Conservation (phyloP, 2,113 vertebrate genomes). For the Hydrochoerus hydrochaeris region DNA sequence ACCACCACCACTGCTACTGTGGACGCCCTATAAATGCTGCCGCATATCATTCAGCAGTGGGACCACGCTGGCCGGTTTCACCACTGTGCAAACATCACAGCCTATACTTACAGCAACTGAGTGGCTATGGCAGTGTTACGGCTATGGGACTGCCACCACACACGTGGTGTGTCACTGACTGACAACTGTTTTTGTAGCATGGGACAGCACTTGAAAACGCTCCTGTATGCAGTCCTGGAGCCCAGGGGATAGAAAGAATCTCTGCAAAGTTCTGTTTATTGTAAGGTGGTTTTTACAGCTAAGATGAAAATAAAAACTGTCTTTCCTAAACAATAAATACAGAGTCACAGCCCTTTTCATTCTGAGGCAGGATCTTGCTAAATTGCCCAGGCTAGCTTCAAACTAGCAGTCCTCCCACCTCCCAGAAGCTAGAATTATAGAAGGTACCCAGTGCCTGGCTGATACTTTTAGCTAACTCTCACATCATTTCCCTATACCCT, state of each 20-base stretch:
- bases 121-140: not conserved
- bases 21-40: not conserved
- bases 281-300: conserved; percentile 6
- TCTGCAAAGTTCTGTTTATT: not conserved
- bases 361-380: not conserved
- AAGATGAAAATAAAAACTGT: not conserved
- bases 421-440: not conserved
- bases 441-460: not conserved
- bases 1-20: not conserved
- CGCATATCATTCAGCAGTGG: not conserved
- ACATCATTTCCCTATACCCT: not conserved
- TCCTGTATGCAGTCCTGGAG: not conserved
- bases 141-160: not conserved
- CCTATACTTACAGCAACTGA: not conserved
- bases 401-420: not conserved
- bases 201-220: not conserved
- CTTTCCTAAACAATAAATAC: conserved; percentile 11
- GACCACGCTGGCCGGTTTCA: not conserved
- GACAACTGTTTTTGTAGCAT: not conserved
- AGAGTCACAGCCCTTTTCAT: not conserved
- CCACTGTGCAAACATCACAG: not conserved
- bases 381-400: not conserved
- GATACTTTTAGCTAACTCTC: not conserved
- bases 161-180: no score
- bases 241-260: not conserved